Evolutionary conservation across 2,113 vertebrate genomes (phyloP).

Genomic region (Balaenoptera acutorostrata): DNA sequence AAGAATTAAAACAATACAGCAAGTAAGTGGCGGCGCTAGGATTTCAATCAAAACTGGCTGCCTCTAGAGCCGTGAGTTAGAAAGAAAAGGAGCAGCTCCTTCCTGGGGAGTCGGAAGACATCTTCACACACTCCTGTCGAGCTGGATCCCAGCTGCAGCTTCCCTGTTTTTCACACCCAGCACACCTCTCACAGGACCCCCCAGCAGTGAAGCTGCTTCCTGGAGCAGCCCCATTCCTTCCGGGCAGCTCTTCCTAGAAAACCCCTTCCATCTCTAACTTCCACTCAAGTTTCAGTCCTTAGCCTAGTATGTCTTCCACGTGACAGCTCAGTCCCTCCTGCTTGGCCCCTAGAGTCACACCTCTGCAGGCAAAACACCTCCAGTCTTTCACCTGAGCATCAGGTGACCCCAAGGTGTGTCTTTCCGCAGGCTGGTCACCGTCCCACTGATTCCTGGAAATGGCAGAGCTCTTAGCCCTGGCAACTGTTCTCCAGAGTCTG

Average conservation of each 20-base stretch:
- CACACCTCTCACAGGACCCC: background rate
- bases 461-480: background rate
- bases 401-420: accelerated
- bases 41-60: background rate
- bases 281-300: background rate
- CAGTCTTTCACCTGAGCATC: background rate
- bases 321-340: background rate
- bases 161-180: background rate
- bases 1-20: background rate
- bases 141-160: background rate
- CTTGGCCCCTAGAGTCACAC: background rate
- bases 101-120: accelerated
- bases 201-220: background rate
- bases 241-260: background rate
- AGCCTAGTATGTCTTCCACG: background rate
- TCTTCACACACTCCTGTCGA: accelerated
- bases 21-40: background rate
- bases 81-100: background rate
- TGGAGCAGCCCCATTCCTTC: background rate
- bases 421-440: background rate
- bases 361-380: background rate
- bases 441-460: background rate
- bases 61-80: background rate
- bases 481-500: background rate
- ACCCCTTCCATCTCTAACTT: background rate